A percentile compares a stretch with the other conserved stretches of the same genome.
These are phyloP conservation scores for Pocillopora verrucosa DNA, from an alignment of 64 coral and sea anemone species.

Conservation along the genomic window DNA sequence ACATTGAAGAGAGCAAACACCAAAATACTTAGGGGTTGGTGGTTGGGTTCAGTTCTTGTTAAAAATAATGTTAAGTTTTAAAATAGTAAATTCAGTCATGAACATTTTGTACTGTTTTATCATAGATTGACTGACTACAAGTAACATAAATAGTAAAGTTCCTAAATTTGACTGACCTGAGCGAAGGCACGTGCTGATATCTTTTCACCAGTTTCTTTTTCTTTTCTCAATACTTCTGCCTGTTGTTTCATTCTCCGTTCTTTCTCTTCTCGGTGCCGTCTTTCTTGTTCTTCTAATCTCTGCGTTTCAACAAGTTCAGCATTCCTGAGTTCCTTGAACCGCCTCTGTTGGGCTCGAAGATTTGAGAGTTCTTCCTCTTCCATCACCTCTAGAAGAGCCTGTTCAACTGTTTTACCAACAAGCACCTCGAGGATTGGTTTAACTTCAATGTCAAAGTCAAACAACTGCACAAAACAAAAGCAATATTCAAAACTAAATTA, in stretches of 20 bases:
- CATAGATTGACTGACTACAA: too few relatives aligned
- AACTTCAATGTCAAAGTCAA: constrained; percentile 97
- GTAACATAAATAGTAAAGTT: too few relatives aligned
- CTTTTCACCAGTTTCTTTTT: constrained; percentile 96
- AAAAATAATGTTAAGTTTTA: too few relatives aligned
- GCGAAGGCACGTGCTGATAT: constrained; percentile 96
- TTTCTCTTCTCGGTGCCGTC: constrained; percentile 96
- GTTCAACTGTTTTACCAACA: constrained; percentile 96
- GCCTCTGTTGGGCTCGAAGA: constrained; percentile 90
- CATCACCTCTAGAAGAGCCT: constrained; percentile 95
- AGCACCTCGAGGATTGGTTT: constrained; percentile 96
- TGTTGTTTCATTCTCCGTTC: constrained; percentile 97
- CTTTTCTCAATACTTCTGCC: constrained; percentile 91
- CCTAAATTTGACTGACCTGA: constrained; percentile 65
- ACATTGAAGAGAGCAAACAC: too few relatives aligned
- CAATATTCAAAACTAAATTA: background rate
- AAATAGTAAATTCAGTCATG: too few relatives aligned
- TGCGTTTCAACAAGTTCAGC: constrained; percentile 98
- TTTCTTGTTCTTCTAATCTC: constrained; percentile 96
- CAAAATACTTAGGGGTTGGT: too few relatives aligned
- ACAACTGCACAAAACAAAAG: constrained; percentile 51
- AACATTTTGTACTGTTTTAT: too few relatives aligned
- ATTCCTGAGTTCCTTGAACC: constrained; percentile 94
- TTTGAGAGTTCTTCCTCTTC: constrained; percentile 96
- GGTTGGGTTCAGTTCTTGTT: background rate